phyloP scores from a whole-genome alignment of 2,113 vertebrate species.

The Glaucomys volans region DNA sequence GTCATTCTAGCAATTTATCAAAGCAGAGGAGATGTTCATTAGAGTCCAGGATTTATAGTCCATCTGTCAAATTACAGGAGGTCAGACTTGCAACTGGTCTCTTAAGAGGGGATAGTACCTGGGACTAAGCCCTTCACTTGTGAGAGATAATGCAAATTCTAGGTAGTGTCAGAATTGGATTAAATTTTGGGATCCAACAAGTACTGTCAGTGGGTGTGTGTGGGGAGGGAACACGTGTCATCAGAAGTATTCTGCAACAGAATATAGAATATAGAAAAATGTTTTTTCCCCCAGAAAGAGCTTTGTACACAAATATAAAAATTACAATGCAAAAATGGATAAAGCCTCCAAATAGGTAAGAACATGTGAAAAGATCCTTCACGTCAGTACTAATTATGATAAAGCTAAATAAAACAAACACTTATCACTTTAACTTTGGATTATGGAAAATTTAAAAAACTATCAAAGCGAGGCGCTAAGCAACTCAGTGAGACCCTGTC shows the following conservation, averaged over 20 bases:
- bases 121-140: background rate
- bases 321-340: background rate
- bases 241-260: background rate
- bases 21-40: background rate
- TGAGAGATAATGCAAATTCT: background rate
- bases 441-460: conserved; percentile 24
- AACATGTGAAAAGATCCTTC: conserved; percentile 29
- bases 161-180: background rate
- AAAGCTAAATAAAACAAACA: conserved; percentile 48
- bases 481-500: too few species aligned
- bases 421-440: background rate
- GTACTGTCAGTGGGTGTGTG: background rate
- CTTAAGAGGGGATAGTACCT: background rate
- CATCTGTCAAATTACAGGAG: background rate
- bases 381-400: background rate
- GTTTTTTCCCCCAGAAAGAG: background rate
- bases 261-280: background rate
- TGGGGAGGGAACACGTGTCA: background rate
- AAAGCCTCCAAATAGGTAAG: background rate
- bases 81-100: background rate
- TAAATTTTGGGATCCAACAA: background rate
- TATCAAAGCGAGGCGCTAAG: too few species aligned
- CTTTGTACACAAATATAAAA: background rate
- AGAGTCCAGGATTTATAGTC: background rate
- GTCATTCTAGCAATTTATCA: background rate